Conservation (phyloP, 2,888 invertebrate genomes). For the Caenorhabditis zanzibari region DNA sequence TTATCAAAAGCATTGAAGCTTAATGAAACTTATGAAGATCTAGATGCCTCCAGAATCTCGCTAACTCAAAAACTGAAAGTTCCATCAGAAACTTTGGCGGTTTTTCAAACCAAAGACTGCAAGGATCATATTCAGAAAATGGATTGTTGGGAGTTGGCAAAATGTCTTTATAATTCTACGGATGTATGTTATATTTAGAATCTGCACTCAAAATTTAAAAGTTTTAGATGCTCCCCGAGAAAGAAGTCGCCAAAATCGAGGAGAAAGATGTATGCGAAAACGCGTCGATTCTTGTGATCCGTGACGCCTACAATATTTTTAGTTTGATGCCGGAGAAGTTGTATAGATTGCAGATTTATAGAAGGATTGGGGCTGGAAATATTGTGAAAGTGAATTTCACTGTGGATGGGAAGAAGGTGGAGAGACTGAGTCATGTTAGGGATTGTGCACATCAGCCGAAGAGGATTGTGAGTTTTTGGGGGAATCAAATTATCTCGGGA, state of each 20-base stretch:
- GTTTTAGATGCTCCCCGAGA: constrained; percentile 45
- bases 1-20: constrained; percentile 11
- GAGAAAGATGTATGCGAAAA: constrained; percentile 56
- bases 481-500: no score
- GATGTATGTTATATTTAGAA: no score
- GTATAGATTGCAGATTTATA: constrained; percentile 39
- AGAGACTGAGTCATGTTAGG: constrained; percentile 18
- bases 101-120: constrained; percentile 51
- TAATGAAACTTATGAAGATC: background rate
- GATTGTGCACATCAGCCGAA: constrained; percentile 50
- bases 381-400: constrained; percentile 34
- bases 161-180: constrained; percentile 23
- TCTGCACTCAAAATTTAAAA: background rate
- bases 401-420: constrained; percentile 7
- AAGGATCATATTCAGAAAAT: constrained; percentile 44
- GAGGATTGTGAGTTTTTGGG: constrained; percentile 23
- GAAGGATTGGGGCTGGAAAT: constrained; percentile 40
- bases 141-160: constrained; percentile 57
- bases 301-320: constrained; percentile 48
- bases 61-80: constrained; percentile 33
- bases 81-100: constrained; percentile 11
- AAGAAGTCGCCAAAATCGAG: constrained; percentile 33
- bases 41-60: constrained; percentile 5
- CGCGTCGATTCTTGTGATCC: constrained; percentile 43
- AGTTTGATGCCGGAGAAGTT: constrained; percentile 42